A percentile compares a stretch with the other conserved stretches of the same genome.
Conservation (phyloP, 2,797 vertebrate species). For the Naso thynnoides region DNA sequence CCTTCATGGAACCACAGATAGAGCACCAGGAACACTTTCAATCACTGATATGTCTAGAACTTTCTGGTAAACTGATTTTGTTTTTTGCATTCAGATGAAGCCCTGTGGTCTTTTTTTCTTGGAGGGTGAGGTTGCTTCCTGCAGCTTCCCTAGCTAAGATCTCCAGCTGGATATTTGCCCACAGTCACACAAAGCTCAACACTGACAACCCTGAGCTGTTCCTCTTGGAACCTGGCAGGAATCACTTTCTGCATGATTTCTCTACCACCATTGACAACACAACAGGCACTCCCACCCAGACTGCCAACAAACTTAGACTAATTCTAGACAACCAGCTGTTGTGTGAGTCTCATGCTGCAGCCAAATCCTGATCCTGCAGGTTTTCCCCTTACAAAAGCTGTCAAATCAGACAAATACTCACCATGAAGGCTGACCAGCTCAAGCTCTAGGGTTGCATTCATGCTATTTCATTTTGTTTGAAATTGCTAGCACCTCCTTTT, state of each 20-base stretch:
- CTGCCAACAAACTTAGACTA: conserved; percentile 32
- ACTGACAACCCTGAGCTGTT: conserved; percentile 10
- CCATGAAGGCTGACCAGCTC: conserved; percentile 22
- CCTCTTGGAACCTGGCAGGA: conserved; percentile 12
- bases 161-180: conserved; percentile 25
- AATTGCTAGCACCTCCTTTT: conserved; percentile 13
- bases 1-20: not conserved
- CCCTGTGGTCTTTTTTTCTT: not conserved
- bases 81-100: not conserved
- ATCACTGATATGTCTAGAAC: not conserved
- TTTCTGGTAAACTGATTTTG: not conserved
- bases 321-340: conserved; percentile 48
- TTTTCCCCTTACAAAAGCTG: conserved; percentile 35
- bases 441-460: conserved; percentile 1
- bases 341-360: conserved; percentile 25
- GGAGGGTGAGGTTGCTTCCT: not conserved
- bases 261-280: conserved; percentile 39
- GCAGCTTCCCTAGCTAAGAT: not conserved
- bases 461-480: conserved; percentile 26
- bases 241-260: conserved; percentile 39
- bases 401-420: conserved; percentile 39
- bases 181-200: conserved; percentile 10
- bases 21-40: too few relatives aligned
- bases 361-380: conserved; percentile 43
- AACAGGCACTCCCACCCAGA: conserved; percentile 27